phyloP scores from a whole-genome alignment of 2,888 invertebrate genomes.

The Conistra vaccinii region DNA sequence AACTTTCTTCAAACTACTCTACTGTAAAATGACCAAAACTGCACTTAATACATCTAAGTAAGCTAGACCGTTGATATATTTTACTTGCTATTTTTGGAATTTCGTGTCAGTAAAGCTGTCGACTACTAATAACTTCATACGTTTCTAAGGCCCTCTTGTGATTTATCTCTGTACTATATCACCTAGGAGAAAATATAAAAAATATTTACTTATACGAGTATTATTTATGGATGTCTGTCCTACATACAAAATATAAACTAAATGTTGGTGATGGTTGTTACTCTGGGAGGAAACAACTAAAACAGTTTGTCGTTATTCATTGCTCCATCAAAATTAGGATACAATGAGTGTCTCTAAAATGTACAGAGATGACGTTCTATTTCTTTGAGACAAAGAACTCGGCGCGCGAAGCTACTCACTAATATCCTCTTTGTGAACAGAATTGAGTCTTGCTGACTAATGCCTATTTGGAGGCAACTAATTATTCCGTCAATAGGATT shows the following conservation, averaged over 20 bases:
- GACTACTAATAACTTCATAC: constrained; percentile 11
- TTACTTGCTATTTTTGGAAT: constrained; percentile 7
- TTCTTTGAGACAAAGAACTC: constrained; percentile 47
- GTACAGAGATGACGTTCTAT: constrained; percentile 40
- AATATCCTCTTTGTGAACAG: constrained; percentile 52
- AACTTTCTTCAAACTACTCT: background rate
- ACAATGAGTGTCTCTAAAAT: constrained; percentile 33
- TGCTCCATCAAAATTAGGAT: constrained; percentile 27
- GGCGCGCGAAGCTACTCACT: constrained; percentile 24
- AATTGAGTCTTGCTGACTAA: constrained; percentile 44
- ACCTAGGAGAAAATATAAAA: constrained; percentile 34
- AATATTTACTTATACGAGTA: constrained; percentile 6
- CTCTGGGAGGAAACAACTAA: constrained; percentile 2
- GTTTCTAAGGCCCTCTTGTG: constrained; percentile 30
- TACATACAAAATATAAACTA: constrained; percentile 6
- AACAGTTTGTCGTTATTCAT: constrained; percentile 27
- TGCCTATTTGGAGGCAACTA: constrained; percentile 59
- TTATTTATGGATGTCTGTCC: constrained; percentile 19
- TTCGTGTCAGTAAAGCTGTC: constrained; percentile 5
- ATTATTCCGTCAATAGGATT: constrained; percentile 63
- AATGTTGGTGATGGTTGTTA: constrained; percentile 1
- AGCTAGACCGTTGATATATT: background rate
- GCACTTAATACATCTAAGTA: too few species aligned
- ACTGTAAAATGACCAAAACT: too few species aligned
- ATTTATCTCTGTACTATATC: constrained; percentile 37